Evolutionary conservation across 2,113 vertebrate genomes (phyloP).

Genomic region (Nothoprocta perdicaria): DNA sequence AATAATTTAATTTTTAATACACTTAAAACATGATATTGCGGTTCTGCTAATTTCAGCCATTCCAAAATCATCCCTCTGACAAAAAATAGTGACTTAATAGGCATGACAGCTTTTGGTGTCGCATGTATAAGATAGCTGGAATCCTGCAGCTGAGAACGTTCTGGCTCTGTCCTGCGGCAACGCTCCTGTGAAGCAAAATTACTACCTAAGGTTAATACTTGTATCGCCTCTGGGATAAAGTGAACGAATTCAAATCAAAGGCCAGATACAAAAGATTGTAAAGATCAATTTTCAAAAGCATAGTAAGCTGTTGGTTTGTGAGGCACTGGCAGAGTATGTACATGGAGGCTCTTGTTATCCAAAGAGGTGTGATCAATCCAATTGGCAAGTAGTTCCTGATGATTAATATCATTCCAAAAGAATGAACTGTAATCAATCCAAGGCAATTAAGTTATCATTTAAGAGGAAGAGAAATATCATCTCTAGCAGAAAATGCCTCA

Average conservation of each 20-base stretch:
- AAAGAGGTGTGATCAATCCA: neutral
- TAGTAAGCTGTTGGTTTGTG: neutral
- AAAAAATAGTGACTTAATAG: neutral
- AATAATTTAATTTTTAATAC: neutral
- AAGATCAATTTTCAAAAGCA: neutral
- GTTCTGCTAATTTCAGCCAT: neutral
- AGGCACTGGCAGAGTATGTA: neutral
- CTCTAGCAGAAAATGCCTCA: neutral
- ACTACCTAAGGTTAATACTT: neutral
- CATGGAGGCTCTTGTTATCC: neutral
- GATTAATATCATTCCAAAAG: neutral
- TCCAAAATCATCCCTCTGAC: neutral
- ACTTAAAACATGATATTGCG: neutral
- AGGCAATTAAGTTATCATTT: neutral
- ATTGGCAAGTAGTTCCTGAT: neutral
- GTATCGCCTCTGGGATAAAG: neutral
- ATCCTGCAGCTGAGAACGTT: neutral
- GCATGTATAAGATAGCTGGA: neutral
- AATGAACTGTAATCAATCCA: neutral
- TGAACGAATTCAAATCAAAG: neutral
- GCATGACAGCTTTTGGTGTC: neutral
- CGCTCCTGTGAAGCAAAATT: neutral
- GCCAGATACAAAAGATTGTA: neutral
- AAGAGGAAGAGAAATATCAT: neutral
- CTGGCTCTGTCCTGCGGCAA: neutral